Evolutionary conservation across 2,888 invertebrate genomes (phyloP), one percentile per base, ranked within the genome.

Genomic region (Andrena flavipes): DNA sequence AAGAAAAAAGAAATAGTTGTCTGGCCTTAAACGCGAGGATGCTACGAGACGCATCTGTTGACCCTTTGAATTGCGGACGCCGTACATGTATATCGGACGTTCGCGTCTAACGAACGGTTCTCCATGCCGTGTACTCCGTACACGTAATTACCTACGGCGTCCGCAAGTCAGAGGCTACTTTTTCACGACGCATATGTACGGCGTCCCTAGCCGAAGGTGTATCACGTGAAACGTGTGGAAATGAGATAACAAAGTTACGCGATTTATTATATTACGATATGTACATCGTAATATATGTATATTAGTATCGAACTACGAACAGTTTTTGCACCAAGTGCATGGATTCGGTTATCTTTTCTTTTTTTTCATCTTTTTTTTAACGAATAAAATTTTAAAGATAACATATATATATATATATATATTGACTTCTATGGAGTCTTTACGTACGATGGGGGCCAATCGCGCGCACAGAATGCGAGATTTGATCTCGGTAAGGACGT

Each of bases 391-490:
- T 82, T 77, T 80, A 81, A 86, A 81, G 78, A 84, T 80, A 80
- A 80, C 70, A 67, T 68, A 72, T 68, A 67, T 68, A 35, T 33
- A 33, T 33, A n/a, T n/a, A 35, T 35, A 42, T 42, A 42, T 42
- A 42, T 42, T 42, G 79, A 85, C 74, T 86, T 80, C 80, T 77
- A 72, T 51, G 76, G 76, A 77, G 75, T 77, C 79, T 72, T 73
- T 65, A 76, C 62, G 78, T 73, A 79, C 68, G 77, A 82, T 67
- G 62, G 86, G 86, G 86, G 84, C 84, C 86, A 87, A 87, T 80
- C 75, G 76, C 75, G 74, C 82, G 82, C 84, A 86, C 80, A 85
- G 80, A 68, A 73, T 70, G 70, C 64, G 73, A 81, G 59, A 64
- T 76, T 78, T 51, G 62, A 84, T 81, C 70, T 84, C 72, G 60